Evolutionary conservation across 92 coral and sea anemone species (phyloP), one percentile per base, ranked within the genome.

Genomic region (Siderastrea radians): DNA sequence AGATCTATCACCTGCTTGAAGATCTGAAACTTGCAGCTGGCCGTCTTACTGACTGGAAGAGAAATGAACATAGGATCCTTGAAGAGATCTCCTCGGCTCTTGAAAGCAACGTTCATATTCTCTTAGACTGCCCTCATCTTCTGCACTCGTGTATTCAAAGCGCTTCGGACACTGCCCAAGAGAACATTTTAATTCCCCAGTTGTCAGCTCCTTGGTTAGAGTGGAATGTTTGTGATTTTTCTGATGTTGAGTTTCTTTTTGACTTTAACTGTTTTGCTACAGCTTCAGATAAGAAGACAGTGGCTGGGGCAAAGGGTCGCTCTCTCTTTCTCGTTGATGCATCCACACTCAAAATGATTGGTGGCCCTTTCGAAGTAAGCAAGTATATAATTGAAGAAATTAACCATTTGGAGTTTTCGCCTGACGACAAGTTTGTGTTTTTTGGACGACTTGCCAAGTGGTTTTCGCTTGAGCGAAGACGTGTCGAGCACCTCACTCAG

Each of bases 401-500:
- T 19, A 26, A n/a, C 19, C 76, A 75, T 58, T 72, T 83, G 19
- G 72, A 72, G 61, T 88, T 75, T 75, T 75, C 92, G 1, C 67
- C 82, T 0, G 92, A 88, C 55, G 78, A 66, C 50, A 52, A 53
- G 55, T 83, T 76, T 68, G 69, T 83, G n/a, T 77, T 89, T 52
- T 72, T 77, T 68, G 89, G 92, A 16, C 87, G 85, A 2, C 82
- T 77, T n/a, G 88, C 75, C 82, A 82, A 78, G 17, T 82, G 88
- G 88, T 82, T 82, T 64, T 88, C 70, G 2, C 88, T 83, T 53
- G n/a, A 5, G 3, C 57, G 58, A 63, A 47, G 44, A 7, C 17
- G 82, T 69, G 74, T 88, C 8, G 79, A 65, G 72, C 66, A 83
- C 1, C 11, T 64, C 10, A 61, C 63, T 48, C 88, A 89, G 58